phyloP scores from a whole-genome alignment of 2,113 vertebrate species.

The Phylloscopus trochilus region DNA sequence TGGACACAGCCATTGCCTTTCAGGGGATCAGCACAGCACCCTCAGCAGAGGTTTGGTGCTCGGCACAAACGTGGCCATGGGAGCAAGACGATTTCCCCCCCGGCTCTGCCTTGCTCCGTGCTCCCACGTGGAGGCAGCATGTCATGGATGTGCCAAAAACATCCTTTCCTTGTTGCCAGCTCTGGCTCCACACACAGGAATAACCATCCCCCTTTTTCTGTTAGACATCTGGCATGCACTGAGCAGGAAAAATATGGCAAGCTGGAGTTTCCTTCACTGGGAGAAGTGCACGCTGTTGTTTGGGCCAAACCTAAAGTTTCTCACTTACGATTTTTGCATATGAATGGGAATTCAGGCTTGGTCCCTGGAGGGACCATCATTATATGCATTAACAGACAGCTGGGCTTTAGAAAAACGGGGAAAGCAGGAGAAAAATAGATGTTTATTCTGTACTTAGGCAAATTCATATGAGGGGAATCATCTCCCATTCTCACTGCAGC shows the following conservation, averaged over 20 bases:
- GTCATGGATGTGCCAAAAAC: not conserved
- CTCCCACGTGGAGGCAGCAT: rapidly evolving
- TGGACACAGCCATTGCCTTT: not conserved
- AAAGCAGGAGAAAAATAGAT: slow-evolving; percentile 67
- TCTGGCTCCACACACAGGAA: not conserved
- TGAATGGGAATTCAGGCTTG: slow-evolving; percentile 70
- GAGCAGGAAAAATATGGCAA: not conserved
- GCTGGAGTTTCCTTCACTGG: slow-evolving; percentile 22
- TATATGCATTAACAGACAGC: slow-evolving; percentile 76
- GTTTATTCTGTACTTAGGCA: slow-evolving; percentile 69
- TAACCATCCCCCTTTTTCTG: not conserved
- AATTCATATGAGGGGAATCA: slow-evolving; percentile 65
- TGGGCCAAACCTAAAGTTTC: slow-evolving; percentile 58
- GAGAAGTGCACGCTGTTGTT: slow-evolving; percentile 1
- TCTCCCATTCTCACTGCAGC: slow-evolving; percentile 57
- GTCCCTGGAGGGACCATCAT: slow-evolving; percentile 60
- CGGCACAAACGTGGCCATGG: rapidly evolving
- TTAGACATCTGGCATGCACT: not conserved
- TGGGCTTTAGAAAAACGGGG: slow-evolving; percentile 72
- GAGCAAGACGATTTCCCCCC: not conserved
- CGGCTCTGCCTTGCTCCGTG: not conserved
- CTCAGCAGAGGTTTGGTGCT: not conserved
- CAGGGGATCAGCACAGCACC: rapidly evolving
- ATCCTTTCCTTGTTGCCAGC: not conserved
- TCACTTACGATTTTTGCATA: slow-evolving; percentile 36